Percentiles rank a stretch among this genome's conserved stretches.
Conservation (phyloP, 2,888 invertebrate genomes). For the Hymenopus coronatus region DNA sequence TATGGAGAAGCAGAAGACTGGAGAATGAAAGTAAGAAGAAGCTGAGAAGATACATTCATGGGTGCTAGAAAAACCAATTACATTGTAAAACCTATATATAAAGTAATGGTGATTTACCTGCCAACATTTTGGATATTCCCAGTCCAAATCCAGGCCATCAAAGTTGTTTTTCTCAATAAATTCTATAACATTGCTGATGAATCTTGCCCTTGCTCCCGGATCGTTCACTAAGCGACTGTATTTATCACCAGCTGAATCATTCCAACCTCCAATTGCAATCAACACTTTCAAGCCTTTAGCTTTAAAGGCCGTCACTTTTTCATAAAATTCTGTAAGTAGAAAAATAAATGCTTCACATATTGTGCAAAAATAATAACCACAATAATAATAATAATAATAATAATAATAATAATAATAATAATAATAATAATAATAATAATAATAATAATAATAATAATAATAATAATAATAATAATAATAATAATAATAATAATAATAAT, state of each 20-base stretch:
- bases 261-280: slow-evolving; percentile 92
- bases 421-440: not conserved
- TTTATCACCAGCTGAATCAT: slow-evolving; percentile 87
- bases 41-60: no score
- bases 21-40: no score
- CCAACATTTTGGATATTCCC: slow-evolving; percentile 94
- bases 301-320: slow-evolving; percentile 74
- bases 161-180: slow-evolving; percentile 79
- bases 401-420: not conserved
- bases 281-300: slow-evolving; percentile 73
- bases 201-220: slow-evolving; percentile 65
- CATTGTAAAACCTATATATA: not conserved
- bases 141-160: slow-evolving; percentile 89
- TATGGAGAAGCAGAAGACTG: no score
- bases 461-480: no score
- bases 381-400: not conserved
- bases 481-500: no score
- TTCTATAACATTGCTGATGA: slow-evolving; percentile 70
- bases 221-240: slow-evolving; percentile 80
- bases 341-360: not conserved
- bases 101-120: slow-evolving; percentile 50
- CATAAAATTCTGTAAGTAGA: slow-evolving; percentile 70
- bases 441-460: no score
- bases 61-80: no score
- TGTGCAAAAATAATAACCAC: not conserved